Conservation (phyloP, 2,113 vertebrate genomes). For the Anhinga rufa region DNA sequence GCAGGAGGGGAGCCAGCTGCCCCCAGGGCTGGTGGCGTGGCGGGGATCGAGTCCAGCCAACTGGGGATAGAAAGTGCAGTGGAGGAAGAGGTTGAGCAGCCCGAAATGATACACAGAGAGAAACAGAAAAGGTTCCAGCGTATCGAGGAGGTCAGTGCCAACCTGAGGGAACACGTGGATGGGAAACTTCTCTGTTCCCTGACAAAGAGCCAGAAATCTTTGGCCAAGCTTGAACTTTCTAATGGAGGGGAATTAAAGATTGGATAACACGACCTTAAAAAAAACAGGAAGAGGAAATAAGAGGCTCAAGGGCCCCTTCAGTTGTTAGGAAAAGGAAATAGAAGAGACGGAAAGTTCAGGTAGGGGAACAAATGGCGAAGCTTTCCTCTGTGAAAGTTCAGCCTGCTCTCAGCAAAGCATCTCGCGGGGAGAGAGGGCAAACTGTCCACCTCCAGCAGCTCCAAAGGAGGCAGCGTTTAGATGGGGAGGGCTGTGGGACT, state of each 20-base stretch:
- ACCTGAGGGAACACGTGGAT: background rate
- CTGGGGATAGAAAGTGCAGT: background rate
- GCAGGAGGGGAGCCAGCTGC: background rate
- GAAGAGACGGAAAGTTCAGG: background rate
- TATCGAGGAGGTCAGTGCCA: background rate
- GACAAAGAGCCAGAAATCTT: background rate
- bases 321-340: background rate
- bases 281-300: background rate
- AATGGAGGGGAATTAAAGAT: background rate
- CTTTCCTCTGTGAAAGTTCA: background rate
- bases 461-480: fast-evolving
- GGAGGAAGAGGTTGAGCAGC: background rate
- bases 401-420: background rate
- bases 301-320: background rate
- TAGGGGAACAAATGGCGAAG: fast-evolving
- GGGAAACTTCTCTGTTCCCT: background rate
- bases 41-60: background rate
- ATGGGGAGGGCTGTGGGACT: background rate
- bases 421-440: fast-evolving
- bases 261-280: background rate
- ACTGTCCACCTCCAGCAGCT: background rate
- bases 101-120: background rate
- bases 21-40: background rate
- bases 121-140: background rate
- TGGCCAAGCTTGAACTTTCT: background rate